These are phyloP conservation scores for Oegoconia quadripuncta DNA, from an alignment of 2,888 invertebrate genomes.

Conservation along the genomic window DNA sequence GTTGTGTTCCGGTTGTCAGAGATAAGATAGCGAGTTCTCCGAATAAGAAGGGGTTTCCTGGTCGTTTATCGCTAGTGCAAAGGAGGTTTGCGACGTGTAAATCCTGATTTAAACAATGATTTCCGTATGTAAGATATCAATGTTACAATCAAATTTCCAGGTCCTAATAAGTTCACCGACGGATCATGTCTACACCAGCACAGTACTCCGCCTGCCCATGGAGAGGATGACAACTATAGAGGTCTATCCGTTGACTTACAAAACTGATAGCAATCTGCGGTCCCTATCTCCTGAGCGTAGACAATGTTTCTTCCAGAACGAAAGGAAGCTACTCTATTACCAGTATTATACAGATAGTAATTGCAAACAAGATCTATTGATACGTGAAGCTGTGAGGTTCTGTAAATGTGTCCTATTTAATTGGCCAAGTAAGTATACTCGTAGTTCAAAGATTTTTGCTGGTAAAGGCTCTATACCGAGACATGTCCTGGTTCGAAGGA, in stretches of 20 bases:
- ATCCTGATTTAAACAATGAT: too few relatives aligned
- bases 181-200: conserved; percentile 65
- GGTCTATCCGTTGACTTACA: conserved; percentile 63
- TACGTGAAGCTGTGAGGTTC: conserved; percentile 56
- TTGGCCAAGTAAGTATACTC: conserved; percentile 59
- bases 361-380: conserved; percentile 73
- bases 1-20: too few relatives aligned
- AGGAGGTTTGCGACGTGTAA: too few relatives aligned
- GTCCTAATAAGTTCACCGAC: conserved; percentile 63
- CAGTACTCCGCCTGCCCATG: conserved; percentile 66
- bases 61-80: too few relatives aligned
- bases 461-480: too few relatives aligned
- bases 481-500: too few relatives aligned
- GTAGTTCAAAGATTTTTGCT: neutral
- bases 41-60: too few relatives aligned
- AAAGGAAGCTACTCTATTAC: conserved; percentile 55
- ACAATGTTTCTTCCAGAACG: conserved; percentile 68
- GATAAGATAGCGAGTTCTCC: too few relatives aligned
- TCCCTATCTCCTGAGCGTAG: conserved; percentile 48
- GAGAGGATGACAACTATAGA: conserved; percentile 67
- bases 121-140: too few relatives aligned
- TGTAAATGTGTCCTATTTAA: conserved; percentile 70
- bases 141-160: conserved; percentile 27
- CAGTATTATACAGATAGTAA: conserved; percentile 75
- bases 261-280: conserved; percentile 53